Conservation (phyloP, 1,140 invertebrate species). For the Bombus soroeensis region DNA sequence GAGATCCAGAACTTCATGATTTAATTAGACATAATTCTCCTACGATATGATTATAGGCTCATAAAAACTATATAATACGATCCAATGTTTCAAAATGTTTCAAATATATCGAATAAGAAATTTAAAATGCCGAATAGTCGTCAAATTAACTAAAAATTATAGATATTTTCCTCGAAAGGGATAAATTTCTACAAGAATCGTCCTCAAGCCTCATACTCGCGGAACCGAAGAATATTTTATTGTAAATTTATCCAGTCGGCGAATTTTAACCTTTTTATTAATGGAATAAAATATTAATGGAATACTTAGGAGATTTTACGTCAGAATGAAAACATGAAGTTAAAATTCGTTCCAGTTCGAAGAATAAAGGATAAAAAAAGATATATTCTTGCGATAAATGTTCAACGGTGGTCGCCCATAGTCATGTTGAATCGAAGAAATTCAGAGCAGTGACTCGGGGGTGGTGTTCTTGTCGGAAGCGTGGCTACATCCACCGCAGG, state of each 20-base stretch:
- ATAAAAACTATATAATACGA: no score
- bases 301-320: neutral
- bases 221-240: neutral
- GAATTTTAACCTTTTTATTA: neutral
- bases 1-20: no score
- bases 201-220: no score
- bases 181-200: no score
- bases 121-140: no score
- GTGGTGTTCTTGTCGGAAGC: slow-evolving; percentile 47
- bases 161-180: no score
- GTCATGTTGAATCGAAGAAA: slow-evolving; percentile 67
- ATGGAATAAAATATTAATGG: neutral
- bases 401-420: slow-evolving; percentile 54
- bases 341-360: neutral
- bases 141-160: no score
- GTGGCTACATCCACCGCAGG: slow-evolving; percentile 62
- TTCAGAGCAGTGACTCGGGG: slow-evolving; percentile 48
- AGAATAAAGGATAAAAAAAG: neutral
- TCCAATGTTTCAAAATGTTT: no score
- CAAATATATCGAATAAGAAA: no score
- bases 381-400: slow-evolving; percentile 39
- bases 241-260: neutral
- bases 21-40: no score
- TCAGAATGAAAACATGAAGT: neutral
- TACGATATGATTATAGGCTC: no score